Percentiles rank a stretch among this genome's conserved stretches.
Conservation (phyloP, 2,888 invertebrate genomes). For the Ormyrus thymus region DNA sequence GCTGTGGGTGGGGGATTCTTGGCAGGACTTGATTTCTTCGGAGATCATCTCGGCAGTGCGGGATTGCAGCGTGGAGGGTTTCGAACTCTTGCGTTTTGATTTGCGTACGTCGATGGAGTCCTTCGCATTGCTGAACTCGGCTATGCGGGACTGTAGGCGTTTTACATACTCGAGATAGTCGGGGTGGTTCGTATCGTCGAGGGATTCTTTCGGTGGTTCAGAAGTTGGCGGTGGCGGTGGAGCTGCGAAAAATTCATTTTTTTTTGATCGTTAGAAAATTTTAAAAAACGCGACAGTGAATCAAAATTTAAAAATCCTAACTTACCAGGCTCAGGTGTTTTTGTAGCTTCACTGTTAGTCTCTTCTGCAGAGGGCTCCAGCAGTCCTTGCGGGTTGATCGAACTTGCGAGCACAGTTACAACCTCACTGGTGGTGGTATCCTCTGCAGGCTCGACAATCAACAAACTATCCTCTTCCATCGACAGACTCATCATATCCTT, state of each 20-base stretch:
- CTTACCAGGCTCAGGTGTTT: slow-evolving; percentile 39
- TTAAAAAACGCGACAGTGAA: background rate
- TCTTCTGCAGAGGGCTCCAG: background rate
- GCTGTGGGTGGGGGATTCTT: background rate
- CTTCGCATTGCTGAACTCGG: slow-evolving; percentile 83
- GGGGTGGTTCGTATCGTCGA: slow-evolving; percentile 69
- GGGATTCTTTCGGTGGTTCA: slow-evolving; percentile 46
- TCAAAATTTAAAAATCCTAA: background rate
- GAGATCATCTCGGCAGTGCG: slow-evolving; percentile 76
- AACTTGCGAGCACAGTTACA: slow-evolving; percentile 77
- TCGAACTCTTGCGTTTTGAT: slow-evolving; percentile 76
- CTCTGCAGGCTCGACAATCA: slow-evolving; percentile 78
- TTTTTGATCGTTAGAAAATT: slow-evolving; percentile 17
- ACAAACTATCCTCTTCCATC: slow-evolving; percentile 79
- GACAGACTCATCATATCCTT: slow-evolving; percentile 66
- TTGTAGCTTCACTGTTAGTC: slow-evolving; percentile 37
- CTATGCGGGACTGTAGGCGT: slow-evolving; percentile 81
- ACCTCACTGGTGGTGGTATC: slow-evolving; percentile 78
- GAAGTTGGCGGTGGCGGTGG: background rate
- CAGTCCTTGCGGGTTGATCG: slow-evolving; percentile 68
- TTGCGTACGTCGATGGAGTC: slow-evolving; percentile 83
- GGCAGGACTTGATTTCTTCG: slow-evolving; percentile 69
- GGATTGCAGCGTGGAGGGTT: slow-evolving; percentile 1
- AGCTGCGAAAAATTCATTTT: slow-evolving; percentile 5
- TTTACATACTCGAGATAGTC: slow-evolving; percentile 80